Evolutionary conservation across 2,888 invertebrate genomes (phyloP), one percentile per base, ranked within the genome.

Genomic region (Sisyra nigra): DNA sequence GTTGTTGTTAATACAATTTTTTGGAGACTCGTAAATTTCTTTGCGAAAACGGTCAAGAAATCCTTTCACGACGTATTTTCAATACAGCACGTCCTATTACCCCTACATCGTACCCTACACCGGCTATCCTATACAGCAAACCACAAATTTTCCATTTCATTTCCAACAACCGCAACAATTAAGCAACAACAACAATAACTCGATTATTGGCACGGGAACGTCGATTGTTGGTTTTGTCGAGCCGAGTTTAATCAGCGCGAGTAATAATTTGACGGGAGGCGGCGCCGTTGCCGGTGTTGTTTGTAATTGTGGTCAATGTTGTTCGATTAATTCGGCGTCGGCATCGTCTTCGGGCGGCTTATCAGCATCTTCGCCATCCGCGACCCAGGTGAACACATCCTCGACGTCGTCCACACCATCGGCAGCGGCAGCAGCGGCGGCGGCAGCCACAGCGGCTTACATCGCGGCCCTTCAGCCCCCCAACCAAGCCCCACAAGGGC

Each of bases 51-150:
- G 33, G n/a, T 31, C 45, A 45, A 44, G 46, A 46, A 46, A 49
- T 53, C 54, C 56, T 54, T 59, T 55, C 64, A 64, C 63, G 61
- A 64, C 64, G 64, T 64, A 61, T 59, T 63, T 60, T 57, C 58
- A 62, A 52, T 63, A 62, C 59, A 55, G 59, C 52, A 62, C 62
- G 60, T 55, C 60, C 53, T 62, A 62, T 57, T 57, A 61, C 60
- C 62, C 62, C 59, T 62, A 62, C 60, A 60, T 63, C 60, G 61
- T 63, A 56, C 63, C 63, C 60, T 43, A 29, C 30, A 38, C 43
- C 29, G 38, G 38, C 38, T 38, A 43, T 24, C 43, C 43, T 30
- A 34, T 43, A 30, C 43, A 37, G 38, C 43, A 37, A 33, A 14
- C 18, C 17, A 9, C 37, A 19, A 37, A 37, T 37, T 13, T 13